phyloP scores from a whole-genome alignment of 92 coral and sea anemone species.

The Epizoanthus scotinus region DNA sequence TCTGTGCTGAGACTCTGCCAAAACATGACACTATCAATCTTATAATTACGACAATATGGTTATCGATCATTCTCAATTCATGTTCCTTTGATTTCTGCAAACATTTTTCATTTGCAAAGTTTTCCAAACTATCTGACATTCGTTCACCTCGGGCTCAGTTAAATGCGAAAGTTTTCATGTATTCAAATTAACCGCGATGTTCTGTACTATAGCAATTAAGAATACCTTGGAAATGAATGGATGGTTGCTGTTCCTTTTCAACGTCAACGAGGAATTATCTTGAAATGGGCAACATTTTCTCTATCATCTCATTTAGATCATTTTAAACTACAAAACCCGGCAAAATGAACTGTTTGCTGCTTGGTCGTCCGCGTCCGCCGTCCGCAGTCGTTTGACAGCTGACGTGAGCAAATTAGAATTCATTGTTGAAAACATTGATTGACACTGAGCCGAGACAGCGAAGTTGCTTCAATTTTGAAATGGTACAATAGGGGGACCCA shows the following conservation, averaged over 20 bases:
- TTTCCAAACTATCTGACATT: not conserved
- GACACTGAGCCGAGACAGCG: slow-evolving; percentile 17
- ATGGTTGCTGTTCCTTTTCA: not conserved
- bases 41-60: no score
- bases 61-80: not conserved
- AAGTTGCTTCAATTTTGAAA: not conserved
- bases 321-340: not conserved
- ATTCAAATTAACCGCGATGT: not conserved
- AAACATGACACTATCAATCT: not conserved
- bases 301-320: not conserved
- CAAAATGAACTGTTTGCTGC: not conserved
- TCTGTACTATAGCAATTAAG: not conserved
- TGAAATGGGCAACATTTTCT: not conserved
- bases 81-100: not conserved
- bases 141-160: not conserved
- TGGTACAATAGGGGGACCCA: no score
- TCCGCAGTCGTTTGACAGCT: slow-evolving; percentile 3
- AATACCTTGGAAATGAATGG: not conserved
- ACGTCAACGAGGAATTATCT: not conserved
- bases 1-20: not conserved
- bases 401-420: slow-evolving; percentile 39
- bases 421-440: slow-evolving; percentile 30
- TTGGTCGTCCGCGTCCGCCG: not conserved
- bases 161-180: not conserved
- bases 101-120: not conserved